Base-by-base conservation (phyloP, 1,140 invertebrate species). In the Laupala kohalensis region DNA sequence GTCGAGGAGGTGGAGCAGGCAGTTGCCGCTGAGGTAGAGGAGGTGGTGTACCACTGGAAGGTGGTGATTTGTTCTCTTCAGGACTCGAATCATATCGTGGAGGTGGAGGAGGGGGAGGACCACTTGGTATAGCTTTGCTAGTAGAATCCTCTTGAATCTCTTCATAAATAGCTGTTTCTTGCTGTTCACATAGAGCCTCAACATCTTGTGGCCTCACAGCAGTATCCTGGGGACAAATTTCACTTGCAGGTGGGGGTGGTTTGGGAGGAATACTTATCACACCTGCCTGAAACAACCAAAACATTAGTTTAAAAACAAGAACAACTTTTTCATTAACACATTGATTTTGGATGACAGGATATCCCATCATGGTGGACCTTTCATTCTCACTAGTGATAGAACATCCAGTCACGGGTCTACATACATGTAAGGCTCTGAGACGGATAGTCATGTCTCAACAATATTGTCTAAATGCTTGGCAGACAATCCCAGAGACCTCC, bases 1-100 rank as follows among this genome's bases (percentile, higher is more conserved):
- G 81, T 75, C 78, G 81, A 12, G 78, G 82, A 69, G 82, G 83
- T 70, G 83, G 85, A 3, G 84, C 85, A 19, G 85, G 86, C 19
- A 86, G 83, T 30, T 86, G 84, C 5, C 85, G 83, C 9, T 85
- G 85, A 29, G 82, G 80, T 28, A 81, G 79, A 37, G 85, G 81
- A 28, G 85, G 83, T 72, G 84, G 84, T 15, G 72, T 65, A 5
- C 53, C 37, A 19, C 70, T 13, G 13, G 5, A 23, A 29, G 68
- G 64, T 19, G 30, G 25, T 53, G 66, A 25, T 66, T 71, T 26
- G 64, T 62, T n/a, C 67, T 37, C 53, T 30, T 66, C 29, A n/a
- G 67, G 25, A 63, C 67, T 25, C 23, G 72, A 74, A 65, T 74
- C 74, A 23, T 66, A 24, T n/a, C 86, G 80, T 29, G 85, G 84